These are phyloP conservation scores for Rutpela maculata DNA, from an alignment of 2,888 invertebrate species.

Conservation along the genomic window DNA sequence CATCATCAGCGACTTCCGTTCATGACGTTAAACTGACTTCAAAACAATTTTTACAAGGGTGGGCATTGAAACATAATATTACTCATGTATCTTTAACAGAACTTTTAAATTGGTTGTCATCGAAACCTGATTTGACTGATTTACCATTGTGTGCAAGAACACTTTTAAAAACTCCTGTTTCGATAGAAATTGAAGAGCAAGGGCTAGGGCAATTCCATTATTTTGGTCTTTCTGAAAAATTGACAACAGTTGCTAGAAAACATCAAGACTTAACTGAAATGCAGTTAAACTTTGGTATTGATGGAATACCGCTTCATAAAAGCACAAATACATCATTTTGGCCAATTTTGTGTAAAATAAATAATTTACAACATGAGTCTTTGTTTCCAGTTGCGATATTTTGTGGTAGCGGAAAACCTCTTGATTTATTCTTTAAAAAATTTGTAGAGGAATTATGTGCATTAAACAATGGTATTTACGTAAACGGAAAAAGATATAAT, in stretches of 20 bases:
- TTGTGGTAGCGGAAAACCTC: conserved; percentile 25
- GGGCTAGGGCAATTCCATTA: conserved; percentile 33
- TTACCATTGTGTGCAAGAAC: conserved; percentile 29
- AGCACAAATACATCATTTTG: conserved; percentile 26
- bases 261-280: not conserved
- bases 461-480: no score
- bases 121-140: conserved; percentile 19
- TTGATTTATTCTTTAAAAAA: conserved; percentile 20
- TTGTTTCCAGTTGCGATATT: conserved; percentile 32
- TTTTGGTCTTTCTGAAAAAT: conserved; percentile 19
- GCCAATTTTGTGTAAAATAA: no score
- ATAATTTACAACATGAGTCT: conserved; percentile 10
- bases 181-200: conserved; percentile 5
- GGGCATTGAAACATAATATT: conserved; percentile 44
- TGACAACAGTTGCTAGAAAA: not conserved
- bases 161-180: conserved; percentile 26
- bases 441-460: conserved; percentile 24
- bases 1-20: no score
- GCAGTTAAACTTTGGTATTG: conserved; percentile 20
- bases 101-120: conserved; percentile 39
- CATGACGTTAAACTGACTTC: not conserved
- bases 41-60: conserved; percentile 33
- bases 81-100: conserved; percentile 38
- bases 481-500: no score
- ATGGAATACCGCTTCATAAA: conserved; percentile 31